Percentiles rank a stretch among this genome's conserved stretches.
Conservation (phyloP, 2,113 vertebrate species). For the Oryzias melastigma region DNA sequence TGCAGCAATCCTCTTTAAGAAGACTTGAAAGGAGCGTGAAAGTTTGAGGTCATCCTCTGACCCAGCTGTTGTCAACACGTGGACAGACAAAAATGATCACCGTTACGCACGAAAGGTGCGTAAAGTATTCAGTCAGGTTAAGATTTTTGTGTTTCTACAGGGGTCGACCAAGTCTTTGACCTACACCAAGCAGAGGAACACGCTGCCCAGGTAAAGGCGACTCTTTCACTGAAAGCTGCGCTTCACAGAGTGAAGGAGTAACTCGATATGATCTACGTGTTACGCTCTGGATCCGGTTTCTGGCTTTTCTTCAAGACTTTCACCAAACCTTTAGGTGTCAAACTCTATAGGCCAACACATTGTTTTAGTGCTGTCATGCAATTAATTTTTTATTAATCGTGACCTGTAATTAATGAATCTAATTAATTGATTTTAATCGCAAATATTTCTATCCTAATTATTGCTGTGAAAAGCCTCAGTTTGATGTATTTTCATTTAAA, state of each 20-base stretch:
- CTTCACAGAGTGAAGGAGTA: constrained; percentile 8
- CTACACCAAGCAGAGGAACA: constrained; percentile 72
- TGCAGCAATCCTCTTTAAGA: not conserved
- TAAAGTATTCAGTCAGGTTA: not conserved
- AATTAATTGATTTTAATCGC: no score
- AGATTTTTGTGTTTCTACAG: constrained; percentile 28
- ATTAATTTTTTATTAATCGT: no score
- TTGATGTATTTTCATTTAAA: no score
- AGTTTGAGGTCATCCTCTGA: not conserved
- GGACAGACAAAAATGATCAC: not conserved
- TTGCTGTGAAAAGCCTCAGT: no score
- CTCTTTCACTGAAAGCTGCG: constrained; percentile 2
- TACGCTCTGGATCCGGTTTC: constrained; percentile 17
- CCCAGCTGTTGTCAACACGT: not conserved
- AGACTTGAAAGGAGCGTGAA: not conserved
- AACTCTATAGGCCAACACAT: no score
- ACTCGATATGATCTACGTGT: constrained; percentile 13
- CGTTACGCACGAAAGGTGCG: not conserved
- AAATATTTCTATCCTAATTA: no score
- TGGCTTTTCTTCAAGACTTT: not conserved
- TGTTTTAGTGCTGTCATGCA: no score
- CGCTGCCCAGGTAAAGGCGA: constrained; percentile 62
- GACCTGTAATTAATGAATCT: no score
- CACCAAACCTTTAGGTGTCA: no score
- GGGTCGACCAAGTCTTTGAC: constrained; percentile 73